phyloP scores from a whole-genome alignment of 2,888 invertebrate species.

The Sesamia inferens region DNA sequence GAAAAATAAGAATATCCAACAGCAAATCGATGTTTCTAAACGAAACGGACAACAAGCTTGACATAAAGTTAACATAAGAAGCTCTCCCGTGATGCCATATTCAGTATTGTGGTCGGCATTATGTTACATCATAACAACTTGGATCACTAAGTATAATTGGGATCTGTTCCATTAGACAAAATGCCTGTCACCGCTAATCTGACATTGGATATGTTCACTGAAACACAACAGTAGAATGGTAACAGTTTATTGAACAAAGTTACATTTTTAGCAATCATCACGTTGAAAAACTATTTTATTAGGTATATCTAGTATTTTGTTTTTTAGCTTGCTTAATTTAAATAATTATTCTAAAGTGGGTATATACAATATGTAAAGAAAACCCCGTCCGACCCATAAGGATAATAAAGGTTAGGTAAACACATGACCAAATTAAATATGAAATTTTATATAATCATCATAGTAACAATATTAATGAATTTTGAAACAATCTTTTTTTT shows the following conservation, averaged over 20 bases:
- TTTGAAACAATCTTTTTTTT: no score
- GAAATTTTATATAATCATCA: no score
- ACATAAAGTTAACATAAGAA: conserved; percentile 35
- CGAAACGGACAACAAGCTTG: conserved; percentile 26
- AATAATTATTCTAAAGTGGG: neutral
- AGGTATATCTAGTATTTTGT: neutral
- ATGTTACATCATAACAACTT: conserved; percentile 59
- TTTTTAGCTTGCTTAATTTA: neutral
- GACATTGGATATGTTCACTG: conserved; percentile 57
- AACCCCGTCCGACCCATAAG: no score
- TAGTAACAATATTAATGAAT: no score
- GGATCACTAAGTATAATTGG: conserved; percentile 68
- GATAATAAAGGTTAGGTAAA: no score
- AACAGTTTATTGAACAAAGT: conserved; percentile 9
- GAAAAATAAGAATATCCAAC: no score
- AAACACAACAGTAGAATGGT: conserved; percentile 27
- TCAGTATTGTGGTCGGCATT: conserved; percentile 52
- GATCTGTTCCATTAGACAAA: conserved; percentile 67
- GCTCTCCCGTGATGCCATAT: conserved; percentile 29
- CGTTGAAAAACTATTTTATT: neutral
- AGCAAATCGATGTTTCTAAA: conserved; percentile 20
- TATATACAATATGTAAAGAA: no score
- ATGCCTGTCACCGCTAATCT: conserved; percentile 64
- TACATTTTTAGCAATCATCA: neutral
- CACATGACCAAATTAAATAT: no score